Conservation (phyloP, 2,888 invertebrate species). For the Augochlorella aurata region DNA sequence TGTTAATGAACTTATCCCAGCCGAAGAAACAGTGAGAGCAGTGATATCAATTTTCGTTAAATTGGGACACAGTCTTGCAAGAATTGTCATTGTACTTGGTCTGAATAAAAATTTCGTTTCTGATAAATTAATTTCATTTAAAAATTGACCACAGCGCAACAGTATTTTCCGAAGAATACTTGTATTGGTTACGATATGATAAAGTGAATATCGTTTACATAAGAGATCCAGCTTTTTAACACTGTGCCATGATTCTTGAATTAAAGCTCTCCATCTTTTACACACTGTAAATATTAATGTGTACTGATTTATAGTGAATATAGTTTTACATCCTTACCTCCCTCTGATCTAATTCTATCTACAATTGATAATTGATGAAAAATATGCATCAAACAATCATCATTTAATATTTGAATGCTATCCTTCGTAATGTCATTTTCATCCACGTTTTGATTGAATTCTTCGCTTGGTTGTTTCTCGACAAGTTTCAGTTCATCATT, state of each 20-base stretch:
- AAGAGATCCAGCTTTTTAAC: conserved; percentile 76
- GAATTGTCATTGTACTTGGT: conserved; percentile 83
- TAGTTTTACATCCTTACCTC: conserved; percentile 73
- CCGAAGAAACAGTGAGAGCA: conserved; percentile 83
- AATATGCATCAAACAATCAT: conserved; percentile 84
- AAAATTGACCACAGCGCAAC: conserved; percentile 82
- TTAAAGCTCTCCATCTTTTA: conserved; percentile 83
- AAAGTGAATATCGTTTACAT: conserved; percentile 43
- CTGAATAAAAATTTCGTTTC: conserved; percentile 82
- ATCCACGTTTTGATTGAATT: conserved; percentile 51
- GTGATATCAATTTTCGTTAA: conserved; percentile 83
- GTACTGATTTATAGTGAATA: background rate
- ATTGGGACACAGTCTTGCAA: conserved; percentile 84
- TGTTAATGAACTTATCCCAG: conserved; percentile 82
- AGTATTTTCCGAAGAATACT: conserved; percentile 82
- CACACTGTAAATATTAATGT: conserved; percentile 80
- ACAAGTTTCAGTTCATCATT: conserved; percentile 58
- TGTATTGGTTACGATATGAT: conserved; percentile 58
- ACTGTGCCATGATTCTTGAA: conserved; percentile 83
- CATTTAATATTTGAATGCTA: conserved; percentile 83
- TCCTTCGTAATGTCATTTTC: conserved; percentile 63
- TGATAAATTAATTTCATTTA: conserved; percentile 83
- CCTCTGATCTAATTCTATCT: conserved; percentile 84
- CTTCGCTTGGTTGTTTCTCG: conserved; percentile 51
- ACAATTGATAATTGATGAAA: conserved; percentile 83